Base-by-base conservation (phyloP, 2,797 vertebrate species). In the Dendrocincla tyrannina region DNA sequence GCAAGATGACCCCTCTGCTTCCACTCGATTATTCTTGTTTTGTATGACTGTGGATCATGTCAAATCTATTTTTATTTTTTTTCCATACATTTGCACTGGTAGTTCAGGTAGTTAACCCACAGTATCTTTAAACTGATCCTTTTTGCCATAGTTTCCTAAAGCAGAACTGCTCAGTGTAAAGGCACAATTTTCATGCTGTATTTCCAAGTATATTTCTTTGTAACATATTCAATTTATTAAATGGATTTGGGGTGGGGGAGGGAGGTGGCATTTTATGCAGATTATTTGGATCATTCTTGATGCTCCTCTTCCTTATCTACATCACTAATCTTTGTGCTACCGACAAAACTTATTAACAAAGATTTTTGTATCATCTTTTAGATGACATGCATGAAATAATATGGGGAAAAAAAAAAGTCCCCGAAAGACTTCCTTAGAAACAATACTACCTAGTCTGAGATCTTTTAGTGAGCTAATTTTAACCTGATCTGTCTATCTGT, bases 211-310 rank as follows among this genome's bases (percentile, higher is more conserved):
- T 64, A 60, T 79, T 66, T 73, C 49, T 66, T 58, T 20, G 5
- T 72, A 72, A 68, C 13, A 39, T 27, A 59, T 22, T 18, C 3
- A 42, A 37, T 7, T 49, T 67, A 56, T 19, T 19, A 79, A 86
- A 85, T 50, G 3, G 24, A 10, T 19, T 32, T 4, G 4, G 8
- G 2, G 0, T 0, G 4, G 23, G 11, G n/a, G 44, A 17, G 24
- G 1, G 16, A 22, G 19, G 7, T 23, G 10, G 3, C 9, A 78
- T 83, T 84, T 88, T 53, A 84, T 88, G 11, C 3, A 58, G 30
- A 75, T 75, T 75, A 32, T 91, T 81, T 82, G 30, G 5, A 28
- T 78, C 10, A 28, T 93, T 86, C 35, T 68, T 75, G 46, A 47
- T 78, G n/a, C 33, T 66, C 14, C 3, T 80, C 6, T 68, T 67